Percentiles rank a stretch among this genome's conserved stretches.
These are phyloP conservation scores for Ciconia nigra DNA, from an alignment of 2,797 vertebrate species.

Conservation along the genomic window DNA sequence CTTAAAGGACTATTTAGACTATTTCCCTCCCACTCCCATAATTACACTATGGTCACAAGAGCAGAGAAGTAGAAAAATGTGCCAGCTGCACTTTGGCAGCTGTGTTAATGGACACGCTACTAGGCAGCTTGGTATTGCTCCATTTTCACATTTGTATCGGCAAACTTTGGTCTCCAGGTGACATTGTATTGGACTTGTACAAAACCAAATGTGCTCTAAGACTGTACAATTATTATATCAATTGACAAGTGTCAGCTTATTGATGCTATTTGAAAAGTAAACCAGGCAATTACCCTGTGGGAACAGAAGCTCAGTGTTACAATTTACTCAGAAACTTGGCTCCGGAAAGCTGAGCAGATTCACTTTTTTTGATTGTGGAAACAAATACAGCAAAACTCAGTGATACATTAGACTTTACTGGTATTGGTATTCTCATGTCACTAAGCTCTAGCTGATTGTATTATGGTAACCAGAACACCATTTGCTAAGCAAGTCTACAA, in stretches of 20 bases:
- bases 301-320: not conserved
- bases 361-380: not conserved
- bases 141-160: not conserved
- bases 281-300: not conserved
- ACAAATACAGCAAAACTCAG: not conserved
- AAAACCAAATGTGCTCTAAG: not conserved
- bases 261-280: not conserved
- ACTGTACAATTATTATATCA: not conserved
- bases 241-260: not conserved
- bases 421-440: not conserved
- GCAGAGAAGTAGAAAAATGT: not conserved
- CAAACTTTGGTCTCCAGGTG: not conserved
- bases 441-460: not conserved
- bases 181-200: not conserved
- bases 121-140: not conserved
- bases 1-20: conserved; percentile 21
- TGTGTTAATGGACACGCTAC: not conserved
- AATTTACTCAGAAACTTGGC: not conserved
- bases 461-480: not conserved
- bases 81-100: not conserved
- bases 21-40: not conserved
- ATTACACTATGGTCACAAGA: not conserved
- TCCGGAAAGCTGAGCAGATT: not conserved
- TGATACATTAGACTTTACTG: not conserved
- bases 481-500: not conserved